Conservation (phyloP, 2,113 vertebrate species). For the Tyto alba region DNA sequence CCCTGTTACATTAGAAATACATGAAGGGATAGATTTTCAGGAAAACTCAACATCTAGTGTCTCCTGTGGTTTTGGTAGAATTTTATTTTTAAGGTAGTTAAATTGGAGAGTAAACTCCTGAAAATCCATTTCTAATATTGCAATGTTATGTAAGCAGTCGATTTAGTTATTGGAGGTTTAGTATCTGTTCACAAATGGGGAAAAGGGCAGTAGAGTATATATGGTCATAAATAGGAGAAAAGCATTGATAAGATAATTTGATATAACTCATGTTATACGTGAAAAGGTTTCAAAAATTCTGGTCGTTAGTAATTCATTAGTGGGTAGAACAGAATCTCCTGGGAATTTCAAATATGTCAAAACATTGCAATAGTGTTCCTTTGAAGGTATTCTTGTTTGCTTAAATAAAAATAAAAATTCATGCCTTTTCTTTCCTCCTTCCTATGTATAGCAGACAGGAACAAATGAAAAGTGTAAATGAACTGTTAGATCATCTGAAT, state of each 20-base stretch:
- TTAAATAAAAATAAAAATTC: slow-evolving; percentile 32
- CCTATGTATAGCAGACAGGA: slow-evolving; percentile 63
- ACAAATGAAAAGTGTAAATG: slow-evolving; percentile 60
- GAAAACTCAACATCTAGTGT: background rate
- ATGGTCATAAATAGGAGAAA: background rate
- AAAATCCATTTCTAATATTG: background rate
- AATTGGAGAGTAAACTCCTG: background rate
- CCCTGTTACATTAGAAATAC: background rate
- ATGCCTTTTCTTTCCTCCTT: background rate
- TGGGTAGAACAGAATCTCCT: background rate
- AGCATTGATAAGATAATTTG: background rate
- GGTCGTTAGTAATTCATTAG: background rate
- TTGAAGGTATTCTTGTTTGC: slow-evolving; percentile 6
- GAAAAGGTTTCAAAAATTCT: background rate
- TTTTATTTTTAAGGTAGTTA: background rate
- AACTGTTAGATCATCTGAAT: slow-evolving; percentile 72
- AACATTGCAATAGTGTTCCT: background rate
- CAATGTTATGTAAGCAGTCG: background rate
- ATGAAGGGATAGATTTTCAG: background rate
- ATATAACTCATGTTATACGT: background rate
- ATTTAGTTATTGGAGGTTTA: background rate
- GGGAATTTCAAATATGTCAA: background rate
- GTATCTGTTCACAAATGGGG: background rate
- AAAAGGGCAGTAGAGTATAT: background rate
- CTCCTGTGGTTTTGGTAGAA: background rate